Base-by-base conservation (phyloP, 2,888 invertebrate genomes). In the Stegana nigrithorax region DNA sequence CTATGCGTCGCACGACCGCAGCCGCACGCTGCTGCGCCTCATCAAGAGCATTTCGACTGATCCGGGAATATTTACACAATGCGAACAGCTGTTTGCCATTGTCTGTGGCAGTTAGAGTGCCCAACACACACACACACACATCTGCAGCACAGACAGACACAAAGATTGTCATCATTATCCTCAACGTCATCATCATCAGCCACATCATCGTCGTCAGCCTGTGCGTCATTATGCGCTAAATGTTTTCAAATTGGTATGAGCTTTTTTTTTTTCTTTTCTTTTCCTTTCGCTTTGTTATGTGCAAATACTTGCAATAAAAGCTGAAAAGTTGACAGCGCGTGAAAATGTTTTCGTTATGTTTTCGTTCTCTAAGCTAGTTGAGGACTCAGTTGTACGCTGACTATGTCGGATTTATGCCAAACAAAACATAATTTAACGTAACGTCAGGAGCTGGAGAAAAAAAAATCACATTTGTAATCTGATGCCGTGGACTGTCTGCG, bases 21-120 rank as follows among this genome's bases (percentile, higher is more conserved):
- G n/a, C n/a, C 19, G 8, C 36, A 7, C 21, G 6, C 12, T 21
- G 8, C 47, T 12, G 23, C 12, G 17, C 50, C 25, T 25, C 21
- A 12, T 21, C 25, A n/a, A 47, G 3, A 21, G 6, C 47, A 23
- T 23, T 17, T 8, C 47, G 50, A 67, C 71, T 83, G 80, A 81
- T 83, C 83, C 82, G 82, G 82, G 82, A 82, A 82, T 75, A 65
- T 78, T 74, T 66, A 64, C 72, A 82, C 84, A 82, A 82, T 83
- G 68, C 69, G 60, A 78, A 70, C 82, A 82, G 79, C 83, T 82
- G 82, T 72, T n/a, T 68, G 63, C 62, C 60, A 62, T 60, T 65
- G 63, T 53, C 55, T 59, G 45, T 25, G 25, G 2, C n/a, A n/a
- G n/a, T n/a, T n/a, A n/a, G n/a, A n/a, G n/a, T n/a, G n/a, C n/a